These are phyloP conservation scores for Deilephila elpenor DNA, from an alignment of 2,888 invertebrate species.

Conservation along the genomic window DNA sequence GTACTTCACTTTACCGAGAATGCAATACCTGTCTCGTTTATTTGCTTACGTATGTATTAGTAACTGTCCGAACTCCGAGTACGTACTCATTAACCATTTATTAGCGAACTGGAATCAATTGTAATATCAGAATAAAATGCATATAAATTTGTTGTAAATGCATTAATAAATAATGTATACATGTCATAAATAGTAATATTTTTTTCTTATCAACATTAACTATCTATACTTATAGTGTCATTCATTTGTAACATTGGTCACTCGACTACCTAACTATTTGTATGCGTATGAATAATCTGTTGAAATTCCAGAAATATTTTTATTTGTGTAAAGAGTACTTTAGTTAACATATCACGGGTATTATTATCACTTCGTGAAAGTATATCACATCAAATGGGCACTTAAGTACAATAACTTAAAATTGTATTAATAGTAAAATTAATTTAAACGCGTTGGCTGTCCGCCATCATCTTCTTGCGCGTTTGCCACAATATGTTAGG, in stretches of 20 bases:
- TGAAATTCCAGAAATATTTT: conserved; percentile 3
- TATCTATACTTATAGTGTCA: neutral
- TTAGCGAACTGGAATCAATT: neutral
- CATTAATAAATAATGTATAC: conserved; percentile 14
- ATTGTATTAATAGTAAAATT: conserved; percentile 35
- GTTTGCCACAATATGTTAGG: conserved; percentile 86
- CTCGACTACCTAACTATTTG: conserved; percentile 1
- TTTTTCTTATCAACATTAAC: conserved; percentile 7
- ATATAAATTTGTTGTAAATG: conserved; percentile 16
- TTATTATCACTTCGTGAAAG: conserved; percentile 28
- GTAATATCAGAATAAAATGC: conserved; percentile 9
- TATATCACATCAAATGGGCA: conserved; percentile 37
- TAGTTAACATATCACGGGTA: conserved; percentile 28
- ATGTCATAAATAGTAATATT: conserved; percentile 10
- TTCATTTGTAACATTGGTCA: conserved; percentile 1
- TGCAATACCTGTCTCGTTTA: conserved; percentile 4
- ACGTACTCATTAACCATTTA: neutral
- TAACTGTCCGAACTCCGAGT: neutral
- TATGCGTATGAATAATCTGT: neutral
- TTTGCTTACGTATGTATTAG: conserved; percentile 4
- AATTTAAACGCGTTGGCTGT: conserved; percentile 63
- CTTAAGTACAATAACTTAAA: conserved; percentile 43
- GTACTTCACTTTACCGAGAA: neutral
- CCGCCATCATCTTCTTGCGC: conserved; percentile 65
- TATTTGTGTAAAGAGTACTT: conserved; percentile 8